These are phyloP conservation scores for Euura lappo DNA, from an alignment of 1,140 invertebrate species.

Conservation along the genomic window DNA sequence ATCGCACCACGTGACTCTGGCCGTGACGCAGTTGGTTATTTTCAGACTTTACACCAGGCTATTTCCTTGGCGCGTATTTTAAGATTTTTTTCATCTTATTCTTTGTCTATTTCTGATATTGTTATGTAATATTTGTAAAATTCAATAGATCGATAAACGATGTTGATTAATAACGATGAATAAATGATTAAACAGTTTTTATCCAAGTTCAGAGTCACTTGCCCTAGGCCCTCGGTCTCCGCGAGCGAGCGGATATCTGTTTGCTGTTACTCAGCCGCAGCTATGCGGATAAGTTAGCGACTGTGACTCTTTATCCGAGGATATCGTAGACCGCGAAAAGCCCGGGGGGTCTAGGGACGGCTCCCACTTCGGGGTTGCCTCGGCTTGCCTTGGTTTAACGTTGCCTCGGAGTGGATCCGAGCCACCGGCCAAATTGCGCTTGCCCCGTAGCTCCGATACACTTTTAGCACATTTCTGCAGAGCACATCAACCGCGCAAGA, in stretches of 20 bases:
- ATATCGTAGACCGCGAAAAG: neutral
- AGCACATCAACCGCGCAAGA: conserved; percentile 34
- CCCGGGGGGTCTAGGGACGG: conserved; percentile 5
- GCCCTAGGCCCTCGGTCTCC: neutral
- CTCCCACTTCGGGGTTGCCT: too few relatives aligned
- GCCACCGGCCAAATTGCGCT: conserved; percentile 53
- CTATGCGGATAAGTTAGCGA: conserved; percentile 28
- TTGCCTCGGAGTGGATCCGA: conserved; percentile 7
- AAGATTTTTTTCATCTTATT: conserved; percentile 34
- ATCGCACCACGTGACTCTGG: conserved; percentile 21
- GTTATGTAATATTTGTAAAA: neutral
- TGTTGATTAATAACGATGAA: neutral
- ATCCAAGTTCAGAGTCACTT: neutral
- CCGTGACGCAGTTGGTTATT: conserved; percentile 50
- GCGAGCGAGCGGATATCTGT: conserved; percentile 37
- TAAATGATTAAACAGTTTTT: neutral
- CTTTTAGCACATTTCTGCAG: conserved; percentile 71
- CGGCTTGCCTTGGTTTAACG: neutral
- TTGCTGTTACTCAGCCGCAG: conserved; percentile 46
- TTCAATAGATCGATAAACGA: neutral
- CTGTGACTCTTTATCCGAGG: neutral
- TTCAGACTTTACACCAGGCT: conserved; percentile 52
- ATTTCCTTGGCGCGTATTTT: conserved; percentile 63
- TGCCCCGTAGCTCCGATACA: conserved; percentile 65
- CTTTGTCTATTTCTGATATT: neutral